Evolutionary conservation across 2,888 invertebrate genomes (phyloP), one percentile per base, ranked within the genome.

Genomic region (Erebia ligea): DNA sequence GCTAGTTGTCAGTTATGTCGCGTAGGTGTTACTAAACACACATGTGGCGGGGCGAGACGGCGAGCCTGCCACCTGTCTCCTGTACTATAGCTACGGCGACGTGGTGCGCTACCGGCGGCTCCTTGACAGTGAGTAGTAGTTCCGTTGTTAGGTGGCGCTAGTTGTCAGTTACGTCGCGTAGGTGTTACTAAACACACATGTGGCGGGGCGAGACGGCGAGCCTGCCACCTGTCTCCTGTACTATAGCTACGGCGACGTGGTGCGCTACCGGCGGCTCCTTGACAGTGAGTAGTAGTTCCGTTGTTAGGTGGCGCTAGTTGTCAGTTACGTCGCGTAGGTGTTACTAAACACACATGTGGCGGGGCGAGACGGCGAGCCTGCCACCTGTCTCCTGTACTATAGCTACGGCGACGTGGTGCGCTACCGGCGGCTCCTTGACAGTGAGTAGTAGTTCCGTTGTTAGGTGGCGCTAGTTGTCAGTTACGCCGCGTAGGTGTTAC

Each of bases 1-100:
- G 99, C 2, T 98, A 96, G 90, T 99, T 99, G 17, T 19, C 90
- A 95, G 95, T 67, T 98, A 98, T 83, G 84, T 92, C 0, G 99
- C 99, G 84, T 96, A 96, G 82, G 88, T 95, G 34, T 34, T 34
- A 34, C 34, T 34, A 6, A 34, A 34, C 21, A 21, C 21, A 21
- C 34, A 34, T 5, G 1, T 6, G 5, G 6, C 0, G 34, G 1
- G 34, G 1, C 34, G 6, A 34, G 34, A 34, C 34, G 34, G 34
- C 34, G 34, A 34, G 34, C 6, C 34, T 34, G 34, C 34, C 34
- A 34, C 34, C 34, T 34, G 5, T 34, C 34, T 34, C 5, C 6
- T 34, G 34, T 42, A 42, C 11, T 42, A 11, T 11, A 42, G 42
- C 42, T 98, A 98, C 83, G 84, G 92, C 0, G 99, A 99, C 84